A percentile compares a stretch with the other conserved stretches of the same genome.
These are phyloP conservation scores for Merops nubicus DNA, from an alignment of 2,113 vertebrate genomes.

Conservation along the genomic window DNA sequence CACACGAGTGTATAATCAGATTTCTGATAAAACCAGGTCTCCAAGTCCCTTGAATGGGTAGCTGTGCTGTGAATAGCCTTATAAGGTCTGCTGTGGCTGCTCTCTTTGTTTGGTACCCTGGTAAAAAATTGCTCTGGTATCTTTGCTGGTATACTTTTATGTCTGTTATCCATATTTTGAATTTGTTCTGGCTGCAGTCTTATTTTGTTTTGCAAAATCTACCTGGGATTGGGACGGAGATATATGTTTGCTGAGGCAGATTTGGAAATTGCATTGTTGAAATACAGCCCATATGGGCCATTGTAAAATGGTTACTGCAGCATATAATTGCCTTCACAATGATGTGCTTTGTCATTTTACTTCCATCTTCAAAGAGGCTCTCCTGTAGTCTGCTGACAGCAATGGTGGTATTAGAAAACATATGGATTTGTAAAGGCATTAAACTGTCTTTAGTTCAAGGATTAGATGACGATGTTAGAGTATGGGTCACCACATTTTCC, in stretches of 20 bases:
- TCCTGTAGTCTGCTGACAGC: constrained; percentile 75
- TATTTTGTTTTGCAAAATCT: constrained; percentile 66
- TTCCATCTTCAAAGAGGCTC: constrained; percentile 74
- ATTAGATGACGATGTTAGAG: constrained; percentile 63
- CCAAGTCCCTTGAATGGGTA: constrained; percentile 37
- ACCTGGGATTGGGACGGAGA: constrained; percentile 72
- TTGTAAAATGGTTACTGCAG: constrained; percentile 75
- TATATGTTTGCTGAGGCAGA: constrained; percentile 76
- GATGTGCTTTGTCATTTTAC: constrained; percentile 79
- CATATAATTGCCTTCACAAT: constrained; percentile 81
- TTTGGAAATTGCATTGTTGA: constrained; percentile 81
- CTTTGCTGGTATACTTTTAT: constrained; percentile 56
- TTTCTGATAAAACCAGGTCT: constrained; percentile 58
- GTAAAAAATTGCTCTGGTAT: constrained; percentile 21
- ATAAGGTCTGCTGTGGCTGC: not conserved
- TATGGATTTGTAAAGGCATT: constrained; percentile 72
- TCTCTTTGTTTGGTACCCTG: constrained; percentile 32
- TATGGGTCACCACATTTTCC: constrained; percentile 34
- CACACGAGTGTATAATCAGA: constrained; percentile 45
- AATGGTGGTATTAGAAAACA: constrained; percentile 69
- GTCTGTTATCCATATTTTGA: constrained; percentile 63
- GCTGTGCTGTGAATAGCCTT: constrained; percentile 29
- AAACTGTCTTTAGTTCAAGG: constrained; percentile 68
- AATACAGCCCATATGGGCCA: constrained; percentile 78
- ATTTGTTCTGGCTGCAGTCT: constrained; percentile 47